Base-by-base conservation (phyloP, 2,113 vertebrate genomes). In the Pterophyllum scalare region DNA sequence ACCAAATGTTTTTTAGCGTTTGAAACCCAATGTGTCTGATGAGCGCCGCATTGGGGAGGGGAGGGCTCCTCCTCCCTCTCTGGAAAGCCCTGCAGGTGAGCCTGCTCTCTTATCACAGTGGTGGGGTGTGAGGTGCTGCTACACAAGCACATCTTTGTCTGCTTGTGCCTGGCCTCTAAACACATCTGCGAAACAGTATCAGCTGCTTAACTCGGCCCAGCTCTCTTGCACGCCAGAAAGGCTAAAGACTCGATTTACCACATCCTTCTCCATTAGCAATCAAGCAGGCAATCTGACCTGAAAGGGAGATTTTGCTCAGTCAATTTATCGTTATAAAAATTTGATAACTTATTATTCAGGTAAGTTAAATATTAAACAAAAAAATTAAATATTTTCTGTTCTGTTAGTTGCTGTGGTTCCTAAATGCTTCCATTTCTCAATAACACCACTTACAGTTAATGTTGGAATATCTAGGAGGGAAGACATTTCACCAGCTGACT, bases 81-180 rank as follows among this genome's bases (percentile, higher is more conserved):
- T 62, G 77, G 38, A 90, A 90, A 87, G 85, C 87, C 92, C 91
- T 86, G 87, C 92, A 94, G 94, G 93, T 93, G 84, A 92, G 89
- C 77, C 77, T 70, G 88, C 49, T 78, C 85, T 90, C 82, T 88
- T 88, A 90, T 93, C 88, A 81, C 84, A 77, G 85, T 26, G 59
- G 33, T 20, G 22, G 77, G 74, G 75, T 79, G 80, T 80, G 84
- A 81, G 80, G 79, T 90, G 86, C 81, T 80, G 83, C 75, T 43
- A 79, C 91, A 94, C 92, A 94, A 91, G 83, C 76, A 77, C 59
- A 80, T 91, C 89, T 91, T 93, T 94, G 91, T 94, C 72, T 76
- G 19, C 49, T 49, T 86, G 83, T 22, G 78, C 85, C 77, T 75
- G 54, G 72, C 70, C 10, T 88, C 89, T 77, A 82, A 87, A 88